Evolutionary conservation across 2,113 vertebrate genomes (phyloP).

Genomic region (Phaetusa simplex): DNA sequence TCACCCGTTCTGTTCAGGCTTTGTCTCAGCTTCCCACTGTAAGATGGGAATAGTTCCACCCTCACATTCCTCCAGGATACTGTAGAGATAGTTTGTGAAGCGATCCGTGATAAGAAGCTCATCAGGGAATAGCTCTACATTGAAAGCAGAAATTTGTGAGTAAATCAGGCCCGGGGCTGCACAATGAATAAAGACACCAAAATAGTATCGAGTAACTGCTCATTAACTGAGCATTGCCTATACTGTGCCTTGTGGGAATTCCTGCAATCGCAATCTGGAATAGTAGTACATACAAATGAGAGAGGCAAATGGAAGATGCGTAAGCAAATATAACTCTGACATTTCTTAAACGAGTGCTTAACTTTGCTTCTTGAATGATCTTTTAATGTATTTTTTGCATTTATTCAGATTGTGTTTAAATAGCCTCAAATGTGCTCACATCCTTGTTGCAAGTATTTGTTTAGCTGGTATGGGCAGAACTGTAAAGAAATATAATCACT

Average conservation of each 20-base stretch:
- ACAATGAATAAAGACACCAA: constrained; percentile 14
- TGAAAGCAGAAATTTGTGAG: constrained; percentile 23
- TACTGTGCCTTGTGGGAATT: constrained; percentile 17
- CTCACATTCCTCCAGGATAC: background rate
- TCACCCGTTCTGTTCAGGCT: background rate
- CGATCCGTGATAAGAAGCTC: background rate
- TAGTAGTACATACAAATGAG: background rate
- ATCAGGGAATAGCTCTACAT: background rate
- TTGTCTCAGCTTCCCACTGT: background rate
- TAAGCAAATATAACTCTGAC: constrained; percentile 2
- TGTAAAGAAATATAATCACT: background rate
- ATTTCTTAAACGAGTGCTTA: background rate
- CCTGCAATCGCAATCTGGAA: background rate
- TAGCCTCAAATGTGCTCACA: background rate
- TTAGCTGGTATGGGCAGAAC: background rate
- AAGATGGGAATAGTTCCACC: constrained; percentile 4
- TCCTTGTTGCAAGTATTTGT: background rate
- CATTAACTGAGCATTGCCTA: constrained; percentile 30
- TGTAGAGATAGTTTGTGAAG: background rate
- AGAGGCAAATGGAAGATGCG: background rate
- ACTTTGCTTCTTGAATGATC: background rate
- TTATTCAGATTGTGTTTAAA: background rate
- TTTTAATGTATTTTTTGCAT: background rate
- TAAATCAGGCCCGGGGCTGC: constrained; percentile 21
- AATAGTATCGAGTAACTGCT: constrained; percentile 32